These are phyloP conservation scores for Geotria australis DNA, from an alignment of 2,797 vertebrate genomes.

Conservation along the genomic window DNA sequence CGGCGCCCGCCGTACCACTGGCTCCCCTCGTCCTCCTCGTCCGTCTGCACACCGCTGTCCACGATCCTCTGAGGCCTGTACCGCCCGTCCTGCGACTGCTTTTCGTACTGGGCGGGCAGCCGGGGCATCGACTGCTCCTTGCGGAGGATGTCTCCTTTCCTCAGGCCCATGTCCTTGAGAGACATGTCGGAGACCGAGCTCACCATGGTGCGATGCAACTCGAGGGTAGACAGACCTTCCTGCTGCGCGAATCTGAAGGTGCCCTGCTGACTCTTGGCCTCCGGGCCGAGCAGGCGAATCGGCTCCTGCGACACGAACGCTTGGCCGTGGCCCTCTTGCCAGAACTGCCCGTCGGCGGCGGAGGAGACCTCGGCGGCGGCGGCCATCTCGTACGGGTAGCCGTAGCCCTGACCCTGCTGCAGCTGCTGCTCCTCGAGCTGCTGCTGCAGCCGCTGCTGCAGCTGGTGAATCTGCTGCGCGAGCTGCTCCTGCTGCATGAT, in stretches of 20 bases:
- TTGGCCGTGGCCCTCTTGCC: slow-evolving; percentile 7
- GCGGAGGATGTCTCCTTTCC: slow-evolving; percentile 30
- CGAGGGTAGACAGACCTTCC: too few relatives aligned
- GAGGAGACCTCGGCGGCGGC: slow-evolving; percentile 43
- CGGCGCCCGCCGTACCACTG: slow-evolving; percentile 38
- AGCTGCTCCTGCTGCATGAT: slow-evolving; percentile 85
- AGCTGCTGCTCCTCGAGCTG: slow-evolving; percentile 83
- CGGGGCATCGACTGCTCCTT: slow-evolving; percentile 30
- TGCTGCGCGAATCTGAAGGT: slow-evolving; percentile 24
- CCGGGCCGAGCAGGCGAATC: neutral
- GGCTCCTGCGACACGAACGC: neutral
- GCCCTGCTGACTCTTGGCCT: slow-evolving; percentile 29
- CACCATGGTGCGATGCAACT: slow-evolving; percentile 10
- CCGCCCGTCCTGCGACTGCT: slow-evolving; percentile 16
- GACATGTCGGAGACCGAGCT: slow-evolving; percentile 29
- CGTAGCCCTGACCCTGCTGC: slow-evolving; percentile 67
- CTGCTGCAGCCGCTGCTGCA: slow-evolving; percentile 75
- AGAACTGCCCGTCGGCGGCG: slow-evolving; percentile 49
- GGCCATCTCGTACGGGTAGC: slow-evolving; percentile 21
- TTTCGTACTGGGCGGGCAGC: slow-evolving; percentile 20
- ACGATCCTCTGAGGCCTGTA: slow-evolving; percentile 37
- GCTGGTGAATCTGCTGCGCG: slow-evolving; percentile 67
- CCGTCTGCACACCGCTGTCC: slow-evolving; percentile 77
- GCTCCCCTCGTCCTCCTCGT: slow-evolving; percentile 63
- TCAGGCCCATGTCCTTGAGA: slow-evolving; percentile 24